Evolutionary conservation across 2,797 vertebrate species (phyloP).

Genomic region (Cyclura pinguis): DNA sequence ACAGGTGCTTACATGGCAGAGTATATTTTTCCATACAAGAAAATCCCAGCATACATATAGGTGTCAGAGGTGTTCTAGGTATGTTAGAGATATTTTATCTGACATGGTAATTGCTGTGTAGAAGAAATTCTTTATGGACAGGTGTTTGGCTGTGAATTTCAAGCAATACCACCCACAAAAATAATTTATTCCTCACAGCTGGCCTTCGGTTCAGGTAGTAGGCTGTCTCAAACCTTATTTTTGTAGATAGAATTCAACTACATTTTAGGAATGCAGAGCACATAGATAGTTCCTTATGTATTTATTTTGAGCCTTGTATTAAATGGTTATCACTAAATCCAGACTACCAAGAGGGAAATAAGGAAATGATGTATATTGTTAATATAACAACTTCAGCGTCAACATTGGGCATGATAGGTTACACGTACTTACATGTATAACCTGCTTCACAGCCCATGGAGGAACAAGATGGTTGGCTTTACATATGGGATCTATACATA

Average conservation of each 20-base stretch:
- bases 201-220: slow-evolving; percentile 12
- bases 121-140: slow-evolving; percentile 25
- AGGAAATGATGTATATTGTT: slow-evolving; percentile 42
- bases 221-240: slow-evolving; percentile 58
- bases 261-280: slow-evolving; percentile 63
- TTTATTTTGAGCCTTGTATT: slow-evolving; percentile 70
- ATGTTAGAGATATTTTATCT: not conserved
- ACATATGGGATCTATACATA: not conserved
- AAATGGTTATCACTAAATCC: slow-evolving; percentile 57
- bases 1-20: not conserved
- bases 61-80: not conserved
- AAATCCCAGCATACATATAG: not conserved
- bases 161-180: too few species aligned
- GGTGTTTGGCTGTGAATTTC: not conserved
- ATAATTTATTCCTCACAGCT: not conserved
- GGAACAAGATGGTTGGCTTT: not conserved
- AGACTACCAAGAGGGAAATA: slow-evolving; percentile 34
- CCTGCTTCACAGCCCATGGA: too few species aligned
- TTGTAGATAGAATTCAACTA: slow-evolving; percentile 68
- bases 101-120: not conserved
- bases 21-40: not conserved
- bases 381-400: not conserved
- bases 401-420: not conserved
- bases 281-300: slow-evolving; percentile 62
- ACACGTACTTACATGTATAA: not conserved